Base-by-base conservation (phyloP, 2,113 vertebrate genomes). In the Zosterops japonicus region DNA sequence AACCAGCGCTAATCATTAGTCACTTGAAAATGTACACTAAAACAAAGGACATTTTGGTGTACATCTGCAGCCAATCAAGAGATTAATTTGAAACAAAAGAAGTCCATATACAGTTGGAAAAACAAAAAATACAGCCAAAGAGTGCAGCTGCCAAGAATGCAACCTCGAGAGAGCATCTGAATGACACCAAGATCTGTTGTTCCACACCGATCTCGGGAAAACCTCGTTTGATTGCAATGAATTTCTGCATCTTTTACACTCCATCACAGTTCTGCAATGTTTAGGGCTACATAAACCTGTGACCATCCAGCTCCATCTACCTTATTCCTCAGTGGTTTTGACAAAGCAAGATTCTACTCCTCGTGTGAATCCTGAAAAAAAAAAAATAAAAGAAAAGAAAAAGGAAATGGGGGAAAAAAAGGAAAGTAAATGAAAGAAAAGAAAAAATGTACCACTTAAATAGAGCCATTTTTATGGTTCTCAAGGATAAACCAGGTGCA, bases 21-120 rank as follows among this genome's bases (percentile, higher is more conserved):
- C 88, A 90, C 56, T 94, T 88, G 52, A 93, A 96, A 95, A 96
- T 8, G 44, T 83, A 81, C 80, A 90, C 88, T 76, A 13, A 92
- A 89, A 93, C 89, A 93, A 95, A 93, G 84, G 89, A 46, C 28
- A 29, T 91, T 84, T 89, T 71, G 56, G 75, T 83, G 60, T 88
- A 75, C 93, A 95, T 96, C 96, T 97, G 95, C 71, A 94, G 92
- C 46, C 94, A 96, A 96, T 95, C 94, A 93, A 75, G 64, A 86
- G 60, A 70, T 47, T 96, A 95, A 96, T 95, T 71, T 59, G 87
- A 95, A 94, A 97, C 93, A 96, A 97, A 97, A 96, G 87, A 80
- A 94, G 82, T 75, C 79, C 85, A 89, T 95, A 96, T 94, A 96
- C 64, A 83, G 93, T 95, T 96, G 92, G 94, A 95, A 97, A 96